Evolutionary conservation across 2,888 invertebrate genomes (phyloP).

Genomic region (Rhaphigaster nebulosa): DNA sequence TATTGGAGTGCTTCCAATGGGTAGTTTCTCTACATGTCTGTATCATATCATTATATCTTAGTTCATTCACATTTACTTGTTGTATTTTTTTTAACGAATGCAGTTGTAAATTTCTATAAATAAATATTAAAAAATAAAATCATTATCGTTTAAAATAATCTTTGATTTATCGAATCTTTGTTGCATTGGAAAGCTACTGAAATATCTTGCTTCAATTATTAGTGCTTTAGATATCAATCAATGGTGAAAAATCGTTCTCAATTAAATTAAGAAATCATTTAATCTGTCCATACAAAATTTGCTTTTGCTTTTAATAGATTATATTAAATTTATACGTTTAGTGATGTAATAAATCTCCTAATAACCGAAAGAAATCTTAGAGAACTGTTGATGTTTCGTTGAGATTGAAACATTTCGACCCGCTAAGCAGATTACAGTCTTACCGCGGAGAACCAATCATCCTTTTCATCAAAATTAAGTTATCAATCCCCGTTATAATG

Average conservation of each 20-base stretch:
- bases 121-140: too few species aligned
- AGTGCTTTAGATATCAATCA: too few species aligned
- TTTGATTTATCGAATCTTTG: too few species aligned
- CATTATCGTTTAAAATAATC: too few species aligned
- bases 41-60: too few species aligned
- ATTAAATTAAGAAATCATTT: neutral
- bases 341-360: neutral
- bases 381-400: neutral
- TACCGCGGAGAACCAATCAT: neutral
- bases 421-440: neutral
- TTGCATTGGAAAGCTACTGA: too few species aligned
- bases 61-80: too few species aligned
- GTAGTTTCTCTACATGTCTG: too few species aligned
- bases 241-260: too few species aligned
- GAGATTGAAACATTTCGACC: constrained; percentile 1
- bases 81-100: neutral
- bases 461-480: neutral
- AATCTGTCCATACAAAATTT: neutral
- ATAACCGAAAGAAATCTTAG: neutral
- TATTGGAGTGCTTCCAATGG: too few species aligned
- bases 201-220: too few species aligned
- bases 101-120: neutral
- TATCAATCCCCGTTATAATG: neutral
- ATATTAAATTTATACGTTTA: neutral
- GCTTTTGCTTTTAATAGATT: neutral